A percentile compares a stretch with the other conserved stretches of the same genome.
These are phyloP conservation scores for Muraenolepis orangiensis DNA, from an alignment of 2,797 vertebrate species.

Conservation along the genomic window DNA sequence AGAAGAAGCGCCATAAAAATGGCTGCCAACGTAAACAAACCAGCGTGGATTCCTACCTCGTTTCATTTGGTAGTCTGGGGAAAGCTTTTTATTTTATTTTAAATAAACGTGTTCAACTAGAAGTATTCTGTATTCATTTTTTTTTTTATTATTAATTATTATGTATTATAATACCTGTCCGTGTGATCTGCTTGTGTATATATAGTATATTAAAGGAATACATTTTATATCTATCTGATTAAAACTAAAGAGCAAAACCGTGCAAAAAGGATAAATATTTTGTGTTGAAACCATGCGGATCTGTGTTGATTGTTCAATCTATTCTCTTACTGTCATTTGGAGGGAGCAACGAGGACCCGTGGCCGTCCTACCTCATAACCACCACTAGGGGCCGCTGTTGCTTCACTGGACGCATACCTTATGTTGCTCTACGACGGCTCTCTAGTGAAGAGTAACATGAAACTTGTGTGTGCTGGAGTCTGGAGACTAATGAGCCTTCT, in stretches of 20 bases:
- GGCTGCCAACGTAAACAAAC: not conserved
- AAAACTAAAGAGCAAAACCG: not conserved
- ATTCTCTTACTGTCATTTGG: not conserved
- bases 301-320: too few relatives aligned
- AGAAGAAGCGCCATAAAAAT: slow-evolving; percentile 39
- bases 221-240: not conserved
- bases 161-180: too few relatives aligned
- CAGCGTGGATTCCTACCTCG: not conserved
- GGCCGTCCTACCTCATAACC: not conserved
- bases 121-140: too few relatives aligned
- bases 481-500: too few relatives aligned
- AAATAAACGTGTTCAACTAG: too few relatives aligned
- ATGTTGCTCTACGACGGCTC: not conserved
- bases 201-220: too few relatives aligned
- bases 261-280: not conserved
- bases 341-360: too few relatives aligned
- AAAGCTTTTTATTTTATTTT: not conserved
- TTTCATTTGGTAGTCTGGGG: not conserved
- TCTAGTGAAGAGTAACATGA: too few relatives aligned
- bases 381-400: not conserved
- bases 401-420: not conserved
- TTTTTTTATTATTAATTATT: too few relatives aligned
- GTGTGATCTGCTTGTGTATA: too few relatives aligned
- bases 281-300: not conserved
- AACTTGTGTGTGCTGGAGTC: too few relatives aligned